Evolutionary conservation across 2,797 vertebrate genomes (phyloP).

Genomic region (Hylomyscus alleni): DNA sequence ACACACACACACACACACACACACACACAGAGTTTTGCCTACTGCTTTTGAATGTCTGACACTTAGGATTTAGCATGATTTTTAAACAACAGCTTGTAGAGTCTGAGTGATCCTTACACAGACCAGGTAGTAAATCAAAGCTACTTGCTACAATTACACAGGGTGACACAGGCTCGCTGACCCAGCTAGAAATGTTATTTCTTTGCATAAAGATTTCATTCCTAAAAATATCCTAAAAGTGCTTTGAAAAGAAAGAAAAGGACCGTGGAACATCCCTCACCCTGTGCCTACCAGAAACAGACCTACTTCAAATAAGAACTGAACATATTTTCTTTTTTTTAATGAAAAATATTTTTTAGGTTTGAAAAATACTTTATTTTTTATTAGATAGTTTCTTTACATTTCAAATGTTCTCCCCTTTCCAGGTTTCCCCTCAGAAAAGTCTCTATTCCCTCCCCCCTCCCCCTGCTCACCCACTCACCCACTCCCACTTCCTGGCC

Average conservation of each 20-base stretch:
- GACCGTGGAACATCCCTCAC: too few relatives aligned
- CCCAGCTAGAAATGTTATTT: conserved; percentile 35
- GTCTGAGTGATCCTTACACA: background rate
- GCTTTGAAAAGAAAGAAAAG: conserved; percentile 8
- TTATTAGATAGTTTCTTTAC: too few relatives aligned
- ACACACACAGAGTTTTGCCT: background rate
- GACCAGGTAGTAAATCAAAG: conserved; percentile 7
- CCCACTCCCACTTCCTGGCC: too few relatives aligned
- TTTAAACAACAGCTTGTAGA: background rate
- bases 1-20: background rate
- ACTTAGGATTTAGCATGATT: background rate
- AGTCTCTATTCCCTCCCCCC: too few relatives aligned
- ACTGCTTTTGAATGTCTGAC: background rate
- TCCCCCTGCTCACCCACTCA: too few relatives aligned
- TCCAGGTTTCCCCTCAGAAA: too few relatives aligned
- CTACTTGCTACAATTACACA: background rate
- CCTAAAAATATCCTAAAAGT: conserved; percentile 26
- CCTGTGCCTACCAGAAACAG: background rate
- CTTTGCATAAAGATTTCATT: conserved; percentile 26
- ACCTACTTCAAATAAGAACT: background rate
- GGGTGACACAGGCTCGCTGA: background rate
- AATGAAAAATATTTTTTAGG: too few relatives aligned
- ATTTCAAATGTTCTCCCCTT: too few relatives aligned
- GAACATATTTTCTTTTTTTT: too few relatives aligned
- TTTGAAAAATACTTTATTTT: too few relatives aligned